Evolutionary conservation across 2,888 invertebrate species (phyloP), one percentile per base, ranked within the genome.

Genomic region (Drosophila crucigera): DNA sequence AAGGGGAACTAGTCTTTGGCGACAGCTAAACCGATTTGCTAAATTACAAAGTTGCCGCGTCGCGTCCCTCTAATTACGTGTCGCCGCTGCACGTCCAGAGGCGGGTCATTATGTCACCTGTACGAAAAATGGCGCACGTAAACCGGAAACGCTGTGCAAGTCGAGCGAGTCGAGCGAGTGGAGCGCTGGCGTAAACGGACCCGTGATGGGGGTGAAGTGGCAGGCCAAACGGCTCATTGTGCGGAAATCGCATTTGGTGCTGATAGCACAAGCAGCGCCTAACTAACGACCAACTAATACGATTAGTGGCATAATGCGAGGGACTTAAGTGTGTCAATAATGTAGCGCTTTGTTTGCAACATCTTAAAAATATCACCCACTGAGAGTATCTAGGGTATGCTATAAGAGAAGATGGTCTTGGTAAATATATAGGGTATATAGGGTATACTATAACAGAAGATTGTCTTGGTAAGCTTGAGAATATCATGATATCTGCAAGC

Each of bases 201-300:
- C 25, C 1, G 1, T 2, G 55, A 19, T 28, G n/a, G 37, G 25
- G 11, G 25, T 35, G 25, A 50, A 39, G 37, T 47, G n/a, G 39
- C 2, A 49, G 47, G 41, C 50, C 52, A 77, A 71, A 70, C 73
- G 68, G 71, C 59, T 68, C 83, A 86, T 91, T 86, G 81, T 75
- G 71, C 86, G 90, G 86, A 89, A 86, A 86, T 89, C 89, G 83
- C 90, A 82, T 90, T 90, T 88, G 86, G 67, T 61, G 79, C 73
- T 78, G 75, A 83, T 90, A 85, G 78, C 68, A 49, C 31, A 54
- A 33, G 55, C 50, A 76, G 64, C 55, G 70, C 72, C 84, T 89
- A 89, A 89, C 87, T 86, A 89, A 84, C 82, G 91, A 91, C 80
- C 81, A 79, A 80, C 87, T 91, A 91, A 91, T 91, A 81, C 84